These are phyloP conservation scores for Hippocampus zosterae DNA, from an alignment of 2,113 vertebrate genomes.

Conservation along the genomic window DNA sequence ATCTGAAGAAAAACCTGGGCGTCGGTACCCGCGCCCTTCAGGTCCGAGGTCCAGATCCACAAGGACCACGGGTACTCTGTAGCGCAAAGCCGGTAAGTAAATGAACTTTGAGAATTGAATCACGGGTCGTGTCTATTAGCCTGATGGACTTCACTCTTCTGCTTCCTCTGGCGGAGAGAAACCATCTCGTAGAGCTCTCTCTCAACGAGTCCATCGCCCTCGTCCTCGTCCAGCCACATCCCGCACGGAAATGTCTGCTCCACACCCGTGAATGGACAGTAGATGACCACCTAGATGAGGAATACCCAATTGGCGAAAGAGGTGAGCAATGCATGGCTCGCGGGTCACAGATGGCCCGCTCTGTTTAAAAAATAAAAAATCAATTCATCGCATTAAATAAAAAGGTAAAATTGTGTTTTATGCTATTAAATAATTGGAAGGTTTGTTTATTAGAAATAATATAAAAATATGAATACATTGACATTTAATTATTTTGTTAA, in stretches of 20 bases:
- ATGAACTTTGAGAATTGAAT: neutral
- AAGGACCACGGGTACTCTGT: conserved; percentile 90
- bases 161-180: conserved; percentile 84
- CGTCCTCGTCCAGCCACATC: conserved; percentile 94
- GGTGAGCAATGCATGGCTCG: neutral
- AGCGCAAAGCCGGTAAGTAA: neutral
- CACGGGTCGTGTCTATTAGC: neutral
- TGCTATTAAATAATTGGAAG: too few species aligned
- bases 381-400: too few species aligned
- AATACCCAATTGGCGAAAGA: neutral
- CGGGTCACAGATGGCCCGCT: neutral
- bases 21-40: conserved; percentile 92
- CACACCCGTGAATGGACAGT: conserved; percentile 91
- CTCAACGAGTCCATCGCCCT: conserved; percentile 88
- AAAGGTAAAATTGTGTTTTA: too few species aligned
- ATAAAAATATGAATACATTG: too few species aligned
- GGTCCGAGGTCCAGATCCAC: conserved; percentile 93
- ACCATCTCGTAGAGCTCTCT: conserved; percentile 95
- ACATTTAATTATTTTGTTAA: too few species aligned
- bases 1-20: conserved; percentile 91
- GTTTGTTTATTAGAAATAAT: too few species aligned
- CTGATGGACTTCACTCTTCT: conserved; percentile 79
- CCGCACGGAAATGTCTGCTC: conserved; percentile 93
- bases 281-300: conserved; percentile 82
- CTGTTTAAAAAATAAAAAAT: too few species aligned